Base-by-base conservation (phyloP, 2,797 vertebrate species). In the Crax fasciolata region DNA sequence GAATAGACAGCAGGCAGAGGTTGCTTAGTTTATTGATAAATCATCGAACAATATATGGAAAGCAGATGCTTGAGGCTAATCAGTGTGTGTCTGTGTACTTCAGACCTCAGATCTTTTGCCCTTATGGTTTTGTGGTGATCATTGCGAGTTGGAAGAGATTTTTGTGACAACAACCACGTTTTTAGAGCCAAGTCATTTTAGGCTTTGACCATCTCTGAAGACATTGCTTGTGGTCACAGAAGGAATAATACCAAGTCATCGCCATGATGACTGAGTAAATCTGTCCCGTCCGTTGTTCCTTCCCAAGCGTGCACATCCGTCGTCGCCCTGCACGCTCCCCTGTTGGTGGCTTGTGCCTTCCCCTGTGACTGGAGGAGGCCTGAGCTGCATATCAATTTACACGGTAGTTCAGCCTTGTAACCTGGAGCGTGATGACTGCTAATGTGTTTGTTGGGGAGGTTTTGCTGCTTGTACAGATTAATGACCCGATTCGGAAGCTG, bases 381-480 rank as follows among this genome's bases (percentile, higher is more conserved):
- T n/a, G 73, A 87, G 82, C 87, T 84, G 66, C 65, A 76, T 83
- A 83, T 68, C 93, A 68, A 91, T 95, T 93, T 92, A 66, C 62
- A 68, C 74, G 79, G 54, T 78, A 62, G 89, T 70, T 95, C 79
- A 78, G 87, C 73, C 76, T 91, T 77, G 91, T 91, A 93, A 92
- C 87, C 85, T 39, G 38, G 87, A 88, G 91, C 21, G 91, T 7
- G 2, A 72, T 90, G 89, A 39, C 76, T 93, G 89, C 85, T 96
- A 85, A 92, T 96, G 94, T 85, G 85, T 72, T 87, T 94, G 82
- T 75, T 75, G 91, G 94, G 89, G 83, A 89, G 89, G 73, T 85
- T 96, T 97, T 91, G 81, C 93, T 94, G 89, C 95, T 94, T 88
- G 82, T 86, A 48, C 87, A 93, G 93, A 94, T 96, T 96, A 96